A percentile compares a stretch with the other conserved stretches of the same genome.
Evolutionary conservation across 2,888 invertebrate genomes (phyloP).

Genomic region (Metopia argyrocephala): DNA sequence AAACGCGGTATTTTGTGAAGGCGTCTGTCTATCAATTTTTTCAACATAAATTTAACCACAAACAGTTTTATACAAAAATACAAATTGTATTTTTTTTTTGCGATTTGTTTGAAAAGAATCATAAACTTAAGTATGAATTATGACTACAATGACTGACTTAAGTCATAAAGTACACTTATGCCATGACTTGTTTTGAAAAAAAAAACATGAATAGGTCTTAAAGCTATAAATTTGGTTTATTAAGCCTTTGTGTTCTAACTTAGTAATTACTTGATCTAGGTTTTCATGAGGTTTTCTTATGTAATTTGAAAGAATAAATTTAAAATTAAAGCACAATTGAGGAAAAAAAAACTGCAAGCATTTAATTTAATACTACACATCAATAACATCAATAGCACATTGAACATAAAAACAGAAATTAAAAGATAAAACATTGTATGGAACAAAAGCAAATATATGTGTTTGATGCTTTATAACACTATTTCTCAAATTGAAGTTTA

Average conservation of each 20-base stretch:
- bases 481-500: too few species aligned
- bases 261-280: constrained; percentile 24
- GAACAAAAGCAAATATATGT: too few species aligned
- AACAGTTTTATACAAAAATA: constrained; percentile 2
- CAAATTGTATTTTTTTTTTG: constrained; percentile 8
- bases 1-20: not conserved
- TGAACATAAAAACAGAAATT: not conserved
- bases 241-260: constrained; percentile 45
- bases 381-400: constrained; percentile 37
- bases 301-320: constrained; percentile 34
- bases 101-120: constrained; percentile 39
- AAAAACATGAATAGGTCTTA: not conserved
- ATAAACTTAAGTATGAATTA: constrained; percentile 52
- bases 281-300: constrained; percentile 33
- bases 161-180: constrained; percentile 29
- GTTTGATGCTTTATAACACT: not conserved
- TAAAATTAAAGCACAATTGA: constrained; percentile 14
- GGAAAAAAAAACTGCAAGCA: constrained; percentile 4
- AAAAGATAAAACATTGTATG: not conserved
- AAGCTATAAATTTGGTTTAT: constrained; percentile 35
- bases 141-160: constrained; percentile 41
- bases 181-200: constrained; percentile 25
- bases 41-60: not conserved
- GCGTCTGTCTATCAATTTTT: constrained; percentile 9
- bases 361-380: constrained; percentile 30